These are phyloP conservation scores for Corella eumyota DNA, from an alignment of 23 tunicate species.

Conservation along the genomic window DNA sequence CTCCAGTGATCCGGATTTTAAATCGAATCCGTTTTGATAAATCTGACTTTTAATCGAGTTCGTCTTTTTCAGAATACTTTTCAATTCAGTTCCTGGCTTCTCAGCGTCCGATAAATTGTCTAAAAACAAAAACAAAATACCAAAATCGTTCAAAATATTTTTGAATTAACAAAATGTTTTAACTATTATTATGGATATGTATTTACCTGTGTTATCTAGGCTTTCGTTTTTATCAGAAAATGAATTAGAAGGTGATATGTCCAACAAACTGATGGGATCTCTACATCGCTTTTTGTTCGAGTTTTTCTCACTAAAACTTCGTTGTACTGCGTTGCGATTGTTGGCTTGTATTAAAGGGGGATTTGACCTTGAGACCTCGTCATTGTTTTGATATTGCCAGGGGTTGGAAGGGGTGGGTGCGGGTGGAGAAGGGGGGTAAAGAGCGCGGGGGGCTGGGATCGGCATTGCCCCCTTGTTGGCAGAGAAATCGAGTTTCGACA, in stretches of 20 bases:
- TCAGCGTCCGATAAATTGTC: too few relatives aligned
- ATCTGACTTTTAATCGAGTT: neutral
- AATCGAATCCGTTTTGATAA: neutral
- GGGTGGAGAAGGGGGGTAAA: conserved; percentile 46
- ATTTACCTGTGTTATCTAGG: too few relatives aligned
- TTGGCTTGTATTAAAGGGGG: conserved; percentile 1
- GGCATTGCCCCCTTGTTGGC: conserved; percentile 23
- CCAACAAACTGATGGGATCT: conserved; percentile 23
- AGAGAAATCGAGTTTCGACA: conserved; percentile 1
- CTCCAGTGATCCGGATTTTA: conserved; percentile 1
- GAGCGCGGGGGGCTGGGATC: conserved; percentile 78
- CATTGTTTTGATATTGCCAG: too few relatives aligned
- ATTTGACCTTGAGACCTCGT: too few relatives aligned
- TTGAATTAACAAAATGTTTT: too few relatives aligned
- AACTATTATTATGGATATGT: too few relatives aligned
- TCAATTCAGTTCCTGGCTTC: conserved; percentile 14
- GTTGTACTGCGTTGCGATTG: conserved; percentile 10
- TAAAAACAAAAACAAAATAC: too few relatives aligned
- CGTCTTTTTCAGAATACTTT: conserved; percentile 40
- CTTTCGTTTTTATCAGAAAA: too few relatives aligned
- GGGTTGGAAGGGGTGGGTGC: conserved; percentile 15
- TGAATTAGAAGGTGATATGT: too few relatives aligned
- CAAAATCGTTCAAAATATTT: too few relatives aligned
- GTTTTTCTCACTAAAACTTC: conserved; percentile 10
- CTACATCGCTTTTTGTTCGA: conserved; percentile 24